phyloP scores from a whole-genome alignment of 2,113 vertebrate species.

The Tragulus kanchil region DNA sequence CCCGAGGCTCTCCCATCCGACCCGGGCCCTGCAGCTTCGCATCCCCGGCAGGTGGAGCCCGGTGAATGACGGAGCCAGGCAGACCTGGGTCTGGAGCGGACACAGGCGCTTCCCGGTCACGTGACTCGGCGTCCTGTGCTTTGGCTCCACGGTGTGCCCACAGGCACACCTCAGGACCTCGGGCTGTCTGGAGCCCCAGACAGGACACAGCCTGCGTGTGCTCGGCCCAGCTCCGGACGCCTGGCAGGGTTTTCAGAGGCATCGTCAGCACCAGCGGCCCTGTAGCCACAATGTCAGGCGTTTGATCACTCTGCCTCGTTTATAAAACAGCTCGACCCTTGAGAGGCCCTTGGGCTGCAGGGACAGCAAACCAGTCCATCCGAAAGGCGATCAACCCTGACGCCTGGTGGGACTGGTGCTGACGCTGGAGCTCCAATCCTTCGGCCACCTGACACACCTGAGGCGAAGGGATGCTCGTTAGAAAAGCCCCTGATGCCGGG shows the following conservation, averaged over 20 bases:
- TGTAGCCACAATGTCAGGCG: too few relatives aligned
- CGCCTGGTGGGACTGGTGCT: too few relatives aligned
- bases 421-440: too few relatives aligned
- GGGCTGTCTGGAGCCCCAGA: background rate
- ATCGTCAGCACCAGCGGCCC: background rate
- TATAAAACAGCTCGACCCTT: accelerated
- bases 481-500: too few relatives aligned
- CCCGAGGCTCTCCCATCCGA: background rate
- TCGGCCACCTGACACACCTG: too few relatives aligned
- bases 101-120: background rate
- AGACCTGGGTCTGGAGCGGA: background rate
- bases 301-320: background rate
- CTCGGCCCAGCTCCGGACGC: background rate
- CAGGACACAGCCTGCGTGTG: background rate
- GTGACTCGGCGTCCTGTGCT: background rate
- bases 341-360: too few relatives aligned
- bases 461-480: too few relatives aligned
- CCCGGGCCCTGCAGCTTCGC: background rate
- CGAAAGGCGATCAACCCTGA: too few relatives aligned
- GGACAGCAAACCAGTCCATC: too few relatives aligned
- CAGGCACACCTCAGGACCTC: accelerated
- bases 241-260: background rate
- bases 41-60: background rate
- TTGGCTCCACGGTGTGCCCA: background rate
- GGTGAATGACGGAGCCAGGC: background rate